Conservation (phyloP, 2,113 vertebrate genomes). For the Entelurus aequoreus region DNA sequence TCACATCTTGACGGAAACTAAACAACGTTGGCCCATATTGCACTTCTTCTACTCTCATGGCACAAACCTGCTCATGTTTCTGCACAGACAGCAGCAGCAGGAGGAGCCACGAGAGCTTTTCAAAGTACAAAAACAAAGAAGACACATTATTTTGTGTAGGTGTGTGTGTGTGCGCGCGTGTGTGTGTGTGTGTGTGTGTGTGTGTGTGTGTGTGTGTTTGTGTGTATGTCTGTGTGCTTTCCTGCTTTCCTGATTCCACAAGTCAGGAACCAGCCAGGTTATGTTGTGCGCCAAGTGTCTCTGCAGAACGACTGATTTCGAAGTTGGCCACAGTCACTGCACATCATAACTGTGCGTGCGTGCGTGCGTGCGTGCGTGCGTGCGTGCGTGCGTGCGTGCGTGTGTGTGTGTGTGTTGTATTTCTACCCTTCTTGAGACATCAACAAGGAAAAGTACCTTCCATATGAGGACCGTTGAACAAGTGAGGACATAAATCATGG, state of each 20-base stretch:
- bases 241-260: constrained; percentile 47
- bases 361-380: not conserved
- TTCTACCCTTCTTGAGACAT: too few relatives aligned
- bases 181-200: constrained; percentile 4
- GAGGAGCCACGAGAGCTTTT: constrained; percentile 25
- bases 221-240: not conserved
- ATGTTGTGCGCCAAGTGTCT: constrained; percentile 32
- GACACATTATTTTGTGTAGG: constrained; percentile 8
- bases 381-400: constrained; percentile 9
- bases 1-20: constrained; percentile 62
- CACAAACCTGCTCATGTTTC: constrained; percentile 45
- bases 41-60: constrained; percentile 31
- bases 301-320: constrained; percentile 37
- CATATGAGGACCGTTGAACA: too few relatives aligned
- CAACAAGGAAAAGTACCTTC: too few relatives aligned
- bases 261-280: constrained; percentile 43
- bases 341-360: constrained; percentile 29
- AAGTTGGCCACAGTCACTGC: constrained; percentile 26
- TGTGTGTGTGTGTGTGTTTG: not conserved
- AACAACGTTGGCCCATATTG: constrained; percentile 35
- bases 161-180: not conserved
- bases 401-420: constrained; percentile 1
- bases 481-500: too few relatives aligned
- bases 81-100: constrained; percentile 23
- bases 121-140: constrained; percentile 36